phyloP scores from a whole-genome alignment of 37 sponge, comb jelly and placozoan species.

The Ianthella basta region DNA sequence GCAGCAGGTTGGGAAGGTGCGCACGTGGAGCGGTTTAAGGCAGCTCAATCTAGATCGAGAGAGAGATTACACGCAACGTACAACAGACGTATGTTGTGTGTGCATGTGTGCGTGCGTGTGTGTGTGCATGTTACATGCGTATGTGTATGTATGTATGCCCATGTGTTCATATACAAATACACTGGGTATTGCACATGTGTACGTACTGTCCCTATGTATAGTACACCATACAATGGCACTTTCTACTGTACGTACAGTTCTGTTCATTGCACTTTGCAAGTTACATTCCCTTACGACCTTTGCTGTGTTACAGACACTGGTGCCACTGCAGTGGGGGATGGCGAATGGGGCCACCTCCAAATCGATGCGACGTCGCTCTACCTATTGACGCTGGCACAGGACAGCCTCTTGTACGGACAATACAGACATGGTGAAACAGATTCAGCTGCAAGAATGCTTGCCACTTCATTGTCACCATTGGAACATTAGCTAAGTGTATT shows the following conservation, averaged over 20 bases:
- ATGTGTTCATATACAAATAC: too few relatives aligned
- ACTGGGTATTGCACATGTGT: too few relatives aligned
- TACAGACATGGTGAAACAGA: too few relatives aligned
- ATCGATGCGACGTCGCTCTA: conserved; percentile 95
- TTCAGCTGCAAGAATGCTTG: too few relatives aligned
- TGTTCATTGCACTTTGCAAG: too few relatives aligned
- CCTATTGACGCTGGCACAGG: conserved; percentile 85
- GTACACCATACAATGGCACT: too few relatives aligned
- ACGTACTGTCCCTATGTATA: too few relatives aligned
- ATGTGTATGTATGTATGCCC: not conserved
- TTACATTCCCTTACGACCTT: too few relatives aligned
- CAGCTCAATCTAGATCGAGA: conserved; percentile 32
- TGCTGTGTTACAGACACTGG: conserved; percentile 65
- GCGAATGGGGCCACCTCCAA: conserved; percentile 94
- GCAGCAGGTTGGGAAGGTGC: conserved; percentile 83
- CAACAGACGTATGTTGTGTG: conserved; percentile 57
- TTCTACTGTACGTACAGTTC: too few relatives aligned
- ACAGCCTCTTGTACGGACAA: too few relatives aligned
- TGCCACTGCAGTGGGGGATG: conserved; percentile 79
- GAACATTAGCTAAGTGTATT: too few relatives aligned
- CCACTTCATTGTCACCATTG: too few relatives aligned
- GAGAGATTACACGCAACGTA: conserved; percentile 91
- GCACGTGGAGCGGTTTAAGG: conserved; percentile 88
- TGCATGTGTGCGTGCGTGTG: not conserved
- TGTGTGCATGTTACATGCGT: not conserved